Percentiles rank a stretch among this genome's conserved stretches.
phyloP scores from a whole-genome alignment of 2,888 invertebrate genomes.

The Clunio marinus region DNA sequence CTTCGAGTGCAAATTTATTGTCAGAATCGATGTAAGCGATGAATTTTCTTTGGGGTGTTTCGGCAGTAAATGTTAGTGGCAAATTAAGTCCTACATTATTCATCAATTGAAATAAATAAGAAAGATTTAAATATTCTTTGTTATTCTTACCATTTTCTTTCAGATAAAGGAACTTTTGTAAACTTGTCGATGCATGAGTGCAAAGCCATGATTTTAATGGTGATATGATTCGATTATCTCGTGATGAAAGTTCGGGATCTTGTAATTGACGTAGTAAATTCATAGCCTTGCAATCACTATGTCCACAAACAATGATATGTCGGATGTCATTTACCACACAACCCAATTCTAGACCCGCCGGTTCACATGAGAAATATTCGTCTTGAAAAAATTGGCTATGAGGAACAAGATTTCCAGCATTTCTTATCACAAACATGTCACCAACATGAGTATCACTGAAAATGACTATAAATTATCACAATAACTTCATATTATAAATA shows the following conservation, averaged over 20 bases:
- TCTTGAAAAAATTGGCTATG: constrained; percentile 83
- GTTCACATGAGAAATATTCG: constrained; percentile 88
- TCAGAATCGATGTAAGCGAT: constrained; percentile 94
- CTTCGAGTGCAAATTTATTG: constrained; percentile 78
- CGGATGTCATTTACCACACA: constrained; percentile 87
- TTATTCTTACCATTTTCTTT: constrained; percentile 48
- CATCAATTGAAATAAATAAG: neutral
- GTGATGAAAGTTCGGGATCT: constrained; percentile 70
- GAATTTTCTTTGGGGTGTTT: constrained; percentile 81
- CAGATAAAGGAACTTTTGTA: constrained; percentile 70
- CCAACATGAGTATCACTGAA: constrained; percentile 84
- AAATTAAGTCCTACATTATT: constrained; percentile 53
- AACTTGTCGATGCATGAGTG: constrained; percentile 75
- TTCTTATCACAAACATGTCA: constrained; percentile 82
- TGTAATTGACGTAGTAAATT: constrained; percentile 80
- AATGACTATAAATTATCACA: neutral
- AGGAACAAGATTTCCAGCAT: constrained; percentile 94
- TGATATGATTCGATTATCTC: constrained; percentile 74
- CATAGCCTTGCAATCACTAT: constrained; percentile 98
- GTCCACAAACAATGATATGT: constrained; percentile 93
- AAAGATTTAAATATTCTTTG: constrained; percentile 46
- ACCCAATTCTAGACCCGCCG: constrained; percentile 91
- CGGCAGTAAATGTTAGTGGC: constrained; percentile 79
- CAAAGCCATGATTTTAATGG: constrained; percentile 89
- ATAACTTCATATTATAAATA: neutral